Percentiles rank a stretch among this genome's conserved stretches.
Conservation (phyloP, 1,140 invertebrate species). For the Glomeris maerens region DNA sequence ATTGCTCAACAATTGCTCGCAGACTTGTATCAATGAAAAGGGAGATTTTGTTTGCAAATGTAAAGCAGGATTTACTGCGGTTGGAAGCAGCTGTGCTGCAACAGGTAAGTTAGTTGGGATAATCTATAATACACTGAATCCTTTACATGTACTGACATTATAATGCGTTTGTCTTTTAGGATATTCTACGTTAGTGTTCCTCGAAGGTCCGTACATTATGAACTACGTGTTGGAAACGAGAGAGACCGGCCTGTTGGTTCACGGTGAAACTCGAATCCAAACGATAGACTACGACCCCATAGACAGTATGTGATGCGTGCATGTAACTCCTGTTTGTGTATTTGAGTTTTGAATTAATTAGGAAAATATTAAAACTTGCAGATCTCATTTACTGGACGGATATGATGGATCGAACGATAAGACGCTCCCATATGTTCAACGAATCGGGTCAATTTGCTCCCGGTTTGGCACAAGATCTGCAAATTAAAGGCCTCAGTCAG, state of each 20-base stretch:
- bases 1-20: conserved; percentile 73
- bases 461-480: conserved; percentile 74
- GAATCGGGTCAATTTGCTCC: conserved; percentile 48
- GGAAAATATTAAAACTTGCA: conserved; percentile 2
- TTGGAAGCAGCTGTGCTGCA: conserved; percentile 25
- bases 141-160: not conserved
- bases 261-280: conserved; percentile 67
- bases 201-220: conserved; percentile 74
- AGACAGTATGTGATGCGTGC: conserved; percentile 21
- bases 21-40: conserved; percentile 81
- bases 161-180: not conserved
- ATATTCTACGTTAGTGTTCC: conserved; percentile 23
- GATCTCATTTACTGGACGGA: conserved; percentile 90
- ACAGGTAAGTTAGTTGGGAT: conserved; percentile 13
- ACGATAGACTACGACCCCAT: conserved; percentile 71
- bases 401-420: conserved; percentile 72
- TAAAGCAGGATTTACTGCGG: conserved; percentile 50
- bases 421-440: conserved; percentile 75
- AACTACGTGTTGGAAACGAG: conserved; percentile 49
- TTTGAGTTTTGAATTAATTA: conserved; percentile 6
- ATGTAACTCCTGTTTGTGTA: not conserved
- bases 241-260: conserved; percentile 57
- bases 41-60: conserved; percentile 81
- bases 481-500: conserved; percentile 47
- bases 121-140: not conserved